These are phyloP conservation scores for Diadromus collaris DNA, from an alignment of 2,888 invertebrate species.

Conservation along the genomic window DNA sequence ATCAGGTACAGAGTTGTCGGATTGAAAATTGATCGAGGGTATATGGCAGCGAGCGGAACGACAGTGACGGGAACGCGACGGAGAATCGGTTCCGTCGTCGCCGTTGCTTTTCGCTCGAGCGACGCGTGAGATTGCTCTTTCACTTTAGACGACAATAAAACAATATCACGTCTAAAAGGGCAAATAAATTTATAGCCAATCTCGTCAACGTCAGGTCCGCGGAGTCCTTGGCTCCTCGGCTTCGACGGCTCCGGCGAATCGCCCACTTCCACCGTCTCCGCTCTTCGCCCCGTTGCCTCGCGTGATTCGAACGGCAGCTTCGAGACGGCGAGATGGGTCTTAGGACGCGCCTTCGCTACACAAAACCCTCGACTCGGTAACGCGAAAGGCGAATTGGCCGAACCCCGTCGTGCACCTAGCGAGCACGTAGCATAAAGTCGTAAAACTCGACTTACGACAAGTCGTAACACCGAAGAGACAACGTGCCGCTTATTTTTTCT, in stretches of 20 bases:
- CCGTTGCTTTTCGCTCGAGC: conserved; percentile 42
- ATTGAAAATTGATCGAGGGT: conserved; percentile 3
- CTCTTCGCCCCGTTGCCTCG: conserved; percentile 28
- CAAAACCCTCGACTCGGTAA: conserved; percentile 18
- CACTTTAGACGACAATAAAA: conserved; percentile 74
- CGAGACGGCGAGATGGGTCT: conserved; percentile 31
- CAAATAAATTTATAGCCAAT: conserved; percentile 78
- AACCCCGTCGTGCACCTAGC: conserved; percentile 51
- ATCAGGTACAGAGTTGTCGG: background rate
- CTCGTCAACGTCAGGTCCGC: conserved; percentile 71
- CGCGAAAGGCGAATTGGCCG: conserved; percentile 55
- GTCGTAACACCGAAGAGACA: conserved; percentile 71
- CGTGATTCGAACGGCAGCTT: conserved; percentile 44
- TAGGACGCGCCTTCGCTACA: conserved; percentile 33
- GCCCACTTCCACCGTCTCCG: background rate
- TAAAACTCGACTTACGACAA: conserved; percentile 77
- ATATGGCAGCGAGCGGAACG: conserved; percentile 3
- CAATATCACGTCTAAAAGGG: conserved; percentile 75
- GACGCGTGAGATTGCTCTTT: conserved; percentile 62
- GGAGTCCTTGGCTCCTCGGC: conserved; percentile 24
- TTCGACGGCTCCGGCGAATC: conserved; percentile 7
- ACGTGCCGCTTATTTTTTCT: conserved; percentile 57
- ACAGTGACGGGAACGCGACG: conserved; percentile 8
- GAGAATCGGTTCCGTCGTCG: conserved; percentile 11
- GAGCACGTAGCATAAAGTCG: conserved; percentile 77